A percentile compares a stretch with the other conserved stretches of the same genome.
Evolutionary conservation across 2,888 invertebrate genomes (phyloP).

Genomic region (Leptopilina syphax): DNA sequence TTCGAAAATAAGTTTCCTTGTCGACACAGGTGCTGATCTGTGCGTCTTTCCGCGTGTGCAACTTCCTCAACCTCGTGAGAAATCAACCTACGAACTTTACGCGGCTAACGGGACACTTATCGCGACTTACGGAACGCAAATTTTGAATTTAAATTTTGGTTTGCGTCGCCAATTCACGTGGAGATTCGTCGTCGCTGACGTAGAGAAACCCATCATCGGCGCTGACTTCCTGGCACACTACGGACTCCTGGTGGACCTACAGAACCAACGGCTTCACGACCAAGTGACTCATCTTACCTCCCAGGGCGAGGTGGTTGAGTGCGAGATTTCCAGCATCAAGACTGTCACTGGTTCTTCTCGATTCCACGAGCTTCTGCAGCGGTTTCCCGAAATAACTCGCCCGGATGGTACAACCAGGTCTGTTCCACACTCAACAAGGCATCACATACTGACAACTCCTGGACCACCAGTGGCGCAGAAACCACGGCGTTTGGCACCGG

Average conservation of each 20-base stretch:
- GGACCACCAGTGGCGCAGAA: slow-evolving; percentile 7
- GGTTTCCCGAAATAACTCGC: slow-evolving; percentile 38
- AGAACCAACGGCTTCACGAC: slow-evolving; percentile 58
- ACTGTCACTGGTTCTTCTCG: not conserved
- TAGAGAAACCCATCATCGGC: slow-evolving; percentile 67
- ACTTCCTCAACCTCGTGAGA: slow-evolving; percentile 52
- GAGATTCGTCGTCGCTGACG: slow-evolving; percentile 68
- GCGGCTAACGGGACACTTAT: slow-evolving; percentile 69
- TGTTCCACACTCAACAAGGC: slow-evolving; percentile 45
- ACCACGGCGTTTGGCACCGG: slow-evolving; percentile 22
- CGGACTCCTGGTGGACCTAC: slow-evolving; percentile 65
- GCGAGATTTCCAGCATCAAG: no score
- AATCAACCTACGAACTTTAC: slow-evolving; percentile 60
- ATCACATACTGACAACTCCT: slow-evolving; percentile 45
- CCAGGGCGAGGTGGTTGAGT: no score
- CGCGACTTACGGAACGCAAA: slow-evolving; percentile 62
- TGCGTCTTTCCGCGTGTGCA: slow-evolving; percentile 52
- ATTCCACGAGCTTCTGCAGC: slow-evolving; percentile 8
- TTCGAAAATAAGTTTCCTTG: slow-evolving; percentile 14
- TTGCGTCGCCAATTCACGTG: slow-evolving; percentile 63
- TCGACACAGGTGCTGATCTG: slow-evolving; percentile 59
- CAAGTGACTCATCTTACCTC: no score
- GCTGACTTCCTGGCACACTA: slow-evolving; percentile 66
- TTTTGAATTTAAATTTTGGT: slow-evolving; percentile 60
- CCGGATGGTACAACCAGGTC: slow-evolving; percentile 23